Evolutionary conservation across 2,888 invertebrate species (phyloP), one percentile per base, ranked within the genome.

Genomic region (Phlogophora meticulosa): DNA sequence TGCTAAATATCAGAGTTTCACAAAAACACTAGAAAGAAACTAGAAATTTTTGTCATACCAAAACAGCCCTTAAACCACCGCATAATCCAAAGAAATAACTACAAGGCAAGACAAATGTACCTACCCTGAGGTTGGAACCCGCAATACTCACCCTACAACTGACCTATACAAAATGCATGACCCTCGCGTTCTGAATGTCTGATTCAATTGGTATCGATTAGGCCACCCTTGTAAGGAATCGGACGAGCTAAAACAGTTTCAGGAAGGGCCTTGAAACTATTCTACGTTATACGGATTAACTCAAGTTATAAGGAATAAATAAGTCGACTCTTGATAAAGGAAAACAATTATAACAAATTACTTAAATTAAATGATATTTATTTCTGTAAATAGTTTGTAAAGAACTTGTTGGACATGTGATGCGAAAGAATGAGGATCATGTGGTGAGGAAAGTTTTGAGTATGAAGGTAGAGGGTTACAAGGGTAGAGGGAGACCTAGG

Each of bases 151-250:
- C 4, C 24, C 22, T 22, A 51, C 38, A 52, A 28, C 17, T 40
- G 63, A 45, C 53, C 58, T 51, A 87, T 88, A 85, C 79, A 88
- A 87, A 86, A 88, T 88, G 80, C 85, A 88, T 81, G 83, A 76
- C 60, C 81, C 82, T 45, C 74, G 57, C 68, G 40, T 62, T 60
- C 60, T 67, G 83, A 82, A 83, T 82, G 73, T 80, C 79, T 84
- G 81, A 86, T 85, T 78, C 78, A 65, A 80, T 80, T 78, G 53
- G 24, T 83, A 87, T 87, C 78, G 86, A 87, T 85, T 83, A 67
- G 60, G 32, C 53, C 46, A 42, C 64, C 58, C 59, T 49, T 57
- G 53, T 43, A 67, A 53, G 56, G 46, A 40, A 70, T 55, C 52
- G 60, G 20, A 46, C 67, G 11, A 52, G 36, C 67, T 59, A 56